Percentiles rank a stretch among this genome's conserved stretches.
Evolutionary conservation across 2,888 invertebrate genomes (phyloP).

Genomic region (Eupithecia insigniata): DNA sequence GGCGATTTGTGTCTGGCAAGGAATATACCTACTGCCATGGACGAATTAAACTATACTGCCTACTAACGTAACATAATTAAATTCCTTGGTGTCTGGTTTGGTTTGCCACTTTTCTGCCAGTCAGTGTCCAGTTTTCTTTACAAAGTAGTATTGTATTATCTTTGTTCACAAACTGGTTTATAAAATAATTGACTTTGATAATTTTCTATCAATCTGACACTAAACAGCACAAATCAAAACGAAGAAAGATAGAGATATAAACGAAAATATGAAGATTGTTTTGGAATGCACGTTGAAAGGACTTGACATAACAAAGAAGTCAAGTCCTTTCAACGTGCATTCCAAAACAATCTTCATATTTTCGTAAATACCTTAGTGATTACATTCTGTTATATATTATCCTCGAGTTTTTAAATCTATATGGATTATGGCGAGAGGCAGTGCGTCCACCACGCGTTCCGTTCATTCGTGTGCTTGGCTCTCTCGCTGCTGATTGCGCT

Average conservation of each 20-base stretch:
- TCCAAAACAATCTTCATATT: not conserved
- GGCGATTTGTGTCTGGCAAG: too few species aligned
- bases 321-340: not conserved
- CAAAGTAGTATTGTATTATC: too few species aligned
- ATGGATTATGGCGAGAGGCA: conserved; percentile 57
- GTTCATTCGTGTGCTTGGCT: conserved; percentile 67
- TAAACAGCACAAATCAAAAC: not conserved
- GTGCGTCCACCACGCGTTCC: conserved; percentile 58
- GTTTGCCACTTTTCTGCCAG: too few species aligned
- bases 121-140: too few species aligned
- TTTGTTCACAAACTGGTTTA: not conserved
- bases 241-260: not conserved
- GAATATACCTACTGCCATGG: too few species aligned
- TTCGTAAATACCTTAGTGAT: not conserved
- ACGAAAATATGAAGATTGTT: not conserved
- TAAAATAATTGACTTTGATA: not conserved
- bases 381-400: not conserved
- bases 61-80: too few species aligned
- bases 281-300: not conserved
- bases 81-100: too few species aligned
- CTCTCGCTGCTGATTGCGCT: conserved; percentile 65
- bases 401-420: not conserved
- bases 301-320: too few species aligned
- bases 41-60: too few species aligned
- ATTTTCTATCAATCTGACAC: conserved; percentile 7